Conservation (phyloP, 2,113 vertebrate genomes). For the Protomyctophum bolini region DNA sequence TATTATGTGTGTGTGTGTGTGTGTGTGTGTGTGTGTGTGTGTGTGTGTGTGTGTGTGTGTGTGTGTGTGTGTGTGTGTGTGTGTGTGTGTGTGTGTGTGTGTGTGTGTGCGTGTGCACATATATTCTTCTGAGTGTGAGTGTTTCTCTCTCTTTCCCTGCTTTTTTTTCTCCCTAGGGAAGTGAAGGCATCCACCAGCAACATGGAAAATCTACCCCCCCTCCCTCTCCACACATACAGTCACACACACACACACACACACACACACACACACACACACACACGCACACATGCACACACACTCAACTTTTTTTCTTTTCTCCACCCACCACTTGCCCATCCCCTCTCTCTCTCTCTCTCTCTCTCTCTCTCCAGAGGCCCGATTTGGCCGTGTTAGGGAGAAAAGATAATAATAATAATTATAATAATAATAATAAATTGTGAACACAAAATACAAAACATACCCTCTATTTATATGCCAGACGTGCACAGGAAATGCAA, state of each 20-base stretch:
- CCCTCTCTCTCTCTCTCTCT: not conserved
- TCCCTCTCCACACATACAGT: not conserved
- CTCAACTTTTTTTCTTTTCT: not conserved
- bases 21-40: not conserved
- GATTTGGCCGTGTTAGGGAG: too few species aligned
- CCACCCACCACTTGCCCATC: not conserved
- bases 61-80: constrained; percentile 8
- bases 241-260: not conserved
- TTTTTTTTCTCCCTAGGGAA: not conserved
- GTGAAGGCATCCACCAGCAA: constrained; percentile 6
- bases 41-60: not conserved
- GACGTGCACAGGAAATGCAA: too few species aligned
- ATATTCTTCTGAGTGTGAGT: too few species aligned
- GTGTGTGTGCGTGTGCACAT: not conserved
- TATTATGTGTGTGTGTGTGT: not conserved
- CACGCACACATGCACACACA: not conserved
- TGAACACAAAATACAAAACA: too few species aligned
- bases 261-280: too few species aligned
- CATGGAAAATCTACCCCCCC: constrained; percentile 3
- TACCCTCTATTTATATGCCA: too few species aligned
- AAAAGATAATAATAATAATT: too few species aligned
- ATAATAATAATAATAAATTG: too few species aligned
- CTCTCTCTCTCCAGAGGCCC: not conserved
- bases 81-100: not conserved
- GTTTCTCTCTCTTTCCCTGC: constrained; percentile 28